Conservation (phyloP, 2,888 invertebrate genomes). For the Argyra leucocephala region DNA sequence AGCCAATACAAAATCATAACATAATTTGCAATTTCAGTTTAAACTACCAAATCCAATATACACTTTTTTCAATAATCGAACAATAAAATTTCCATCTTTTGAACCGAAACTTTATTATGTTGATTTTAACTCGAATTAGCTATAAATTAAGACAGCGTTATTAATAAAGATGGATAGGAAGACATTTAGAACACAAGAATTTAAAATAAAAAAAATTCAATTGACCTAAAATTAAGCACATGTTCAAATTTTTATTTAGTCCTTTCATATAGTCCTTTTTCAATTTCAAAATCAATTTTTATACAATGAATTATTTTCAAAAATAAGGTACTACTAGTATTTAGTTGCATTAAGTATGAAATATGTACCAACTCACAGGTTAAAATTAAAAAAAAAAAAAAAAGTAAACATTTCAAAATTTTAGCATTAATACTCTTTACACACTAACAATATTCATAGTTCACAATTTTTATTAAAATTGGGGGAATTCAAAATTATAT, state of each 20-base stretch:
- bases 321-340: no score
- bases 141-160: constrained; percentile 1
- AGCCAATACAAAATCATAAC: no score
- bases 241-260: not conserved
- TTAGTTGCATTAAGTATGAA: not conserved
- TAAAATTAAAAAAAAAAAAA: not conserved
- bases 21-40: no score
- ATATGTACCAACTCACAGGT: not conserved
- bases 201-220: not conserved
- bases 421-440: no score
- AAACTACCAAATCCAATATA: no score
- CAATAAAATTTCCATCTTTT: not conserved
- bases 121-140: no score
- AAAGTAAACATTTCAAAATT: no score
- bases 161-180: not conserved
- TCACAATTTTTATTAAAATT: not conserved
- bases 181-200: no score
- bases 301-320: not conserved
- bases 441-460: no score
- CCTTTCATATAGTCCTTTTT: not conserved
- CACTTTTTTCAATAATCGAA: not conserved
- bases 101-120: no score
- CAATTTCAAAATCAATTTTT: not conserved
- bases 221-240: not conserved
- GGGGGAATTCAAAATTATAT: not conserved